Conservation (phyloP, 2,113 vertebrate genomes). For the Corythornis cristatus region DNA sequence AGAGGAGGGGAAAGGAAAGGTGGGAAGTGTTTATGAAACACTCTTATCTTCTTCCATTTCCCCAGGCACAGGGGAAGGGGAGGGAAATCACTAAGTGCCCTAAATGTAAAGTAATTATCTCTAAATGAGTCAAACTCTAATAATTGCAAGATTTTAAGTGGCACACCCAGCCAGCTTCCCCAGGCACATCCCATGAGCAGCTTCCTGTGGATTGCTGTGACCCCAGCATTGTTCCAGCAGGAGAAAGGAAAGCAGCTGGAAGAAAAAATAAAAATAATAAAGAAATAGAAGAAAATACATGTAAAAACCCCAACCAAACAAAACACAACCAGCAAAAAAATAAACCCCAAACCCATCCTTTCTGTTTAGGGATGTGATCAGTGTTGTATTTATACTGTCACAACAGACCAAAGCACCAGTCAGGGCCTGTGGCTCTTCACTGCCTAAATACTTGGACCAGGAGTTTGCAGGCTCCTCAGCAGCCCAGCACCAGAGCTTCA, state of each 20-base stretch:
- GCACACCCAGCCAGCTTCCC: constrained; percentile 43
- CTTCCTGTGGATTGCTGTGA: constrained; percentile 19
- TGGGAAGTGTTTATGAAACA: constrained; percentile 20
- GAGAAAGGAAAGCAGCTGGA: background rate
- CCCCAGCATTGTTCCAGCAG: background rate
- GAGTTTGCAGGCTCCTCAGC: background rate
- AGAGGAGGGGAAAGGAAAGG: background rate
- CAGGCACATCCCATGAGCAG: constrained; percentile 42
- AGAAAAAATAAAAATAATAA: background rate
- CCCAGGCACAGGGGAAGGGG: background rate
- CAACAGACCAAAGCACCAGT: background rate
- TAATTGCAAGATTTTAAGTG: constrained; percentile 30
- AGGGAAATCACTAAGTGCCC: constrained; percentile 16
- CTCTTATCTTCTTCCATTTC: constrained; percentile 19
- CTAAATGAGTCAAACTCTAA: constrained; percentile 21
- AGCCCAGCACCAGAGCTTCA: background rate
- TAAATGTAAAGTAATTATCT: constrained; percentile 47
- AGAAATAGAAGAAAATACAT: background rate
- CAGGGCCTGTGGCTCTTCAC: background rate
- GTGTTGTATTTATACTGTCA: background rate
- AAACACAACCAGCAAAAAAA: background rate
- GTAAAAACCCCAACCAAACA: background rate
- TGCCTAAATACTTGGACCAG: background rate
- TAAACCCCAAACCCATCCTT: background rate
- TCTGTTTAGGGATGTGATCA: background rate